phyloP scores from a whole-genome alignment of 2,113 vertebrate genomes.

The Anser brachyrhynchus region DNA sequence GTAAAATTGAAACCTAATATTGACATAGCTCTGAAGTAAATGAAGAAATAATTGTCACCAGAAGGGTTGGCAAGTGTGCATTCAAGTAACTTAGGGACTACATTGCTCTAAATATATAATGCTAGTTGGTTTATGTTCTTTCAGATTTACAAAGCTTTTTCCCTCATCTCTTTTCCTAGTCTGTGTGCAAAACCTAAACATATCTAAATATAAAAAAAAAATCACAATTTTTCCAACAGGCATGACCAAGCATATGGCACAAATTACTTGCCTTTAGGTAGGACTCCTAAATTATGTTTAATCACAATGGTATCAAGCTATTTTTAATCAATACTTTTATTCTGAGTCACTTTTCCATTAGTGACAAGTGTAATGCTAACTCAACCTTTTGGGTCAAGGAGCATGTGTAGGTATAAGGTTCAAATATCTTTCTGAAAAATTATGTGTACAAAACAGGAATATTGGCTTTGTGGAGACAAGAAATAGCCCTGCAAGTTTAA shows the following conservation, averaged over 20 bases:
- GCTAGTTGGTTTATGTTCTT: not conserved
- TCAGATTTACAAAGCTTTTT: constrained; percentile 20
- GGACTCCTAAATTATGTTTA: not conserved
- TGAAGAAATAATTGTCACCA: not conserved
- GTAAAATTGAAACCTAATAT: not conserved
- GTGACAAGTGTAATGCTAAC: not conserved
- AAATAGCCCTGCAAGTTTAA: not conserved
- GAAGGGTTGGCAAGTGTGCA: not conserved
- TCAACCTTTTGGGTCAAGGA: not conserved
- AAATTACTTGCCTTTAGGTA: not conserved
- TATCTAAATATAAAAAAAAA: not conserved
- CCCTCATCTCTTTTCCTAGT: not conserved
- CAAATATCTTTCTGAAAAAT: not conserved
- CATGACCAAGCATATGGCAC: not conserved
- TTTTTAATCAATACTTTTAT: not conserved
- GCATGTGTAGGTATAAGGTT: not conserved
- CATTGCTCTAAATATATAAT: not conserved
- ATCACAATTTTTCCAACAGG: not conserved
- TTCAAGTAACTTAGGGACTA: not conserved
- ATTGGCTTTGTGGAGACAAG: not conserved
- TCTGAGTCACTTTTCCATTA: not conserved
- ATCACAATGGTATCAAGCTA: not conserved
- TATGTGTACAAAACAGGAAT: not conserved
- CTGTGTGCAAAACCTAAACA: not conserved
- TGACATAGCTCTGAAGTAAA: not conserved